Percentiles rank a stretch among this genome's conserved stretches.
These are phyloP conservation scores for Blastomussa wellsi DNA, from an alignment of 92 coral and sea anemone genomes.

Conservation along the genomic window DNA sequence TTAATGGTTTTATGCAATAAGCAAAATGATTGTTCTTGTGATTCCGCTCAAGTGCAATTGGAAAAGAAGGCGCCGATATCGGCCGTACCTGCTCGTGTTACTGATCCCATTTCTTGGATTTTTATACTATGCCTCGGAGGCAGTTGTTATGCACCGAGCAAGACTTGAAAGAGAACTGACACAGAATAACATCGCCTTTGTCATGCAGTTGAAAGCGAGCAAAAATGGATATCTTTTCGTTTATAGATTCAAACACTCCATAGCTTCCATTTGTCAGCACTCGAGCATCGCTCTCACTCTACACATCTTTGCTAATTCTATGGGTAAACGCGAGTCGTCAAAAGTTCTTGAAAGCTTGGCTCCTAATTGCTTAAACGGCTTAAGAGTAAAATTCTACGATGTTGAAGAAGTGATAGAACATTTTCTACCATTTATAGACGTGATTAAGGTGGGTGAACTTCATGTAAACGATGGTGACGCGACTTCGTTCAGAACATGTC, in stretches of 20 bases:
- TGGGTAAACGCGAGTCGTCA: background rate
- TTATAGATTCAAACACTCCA: background rate
- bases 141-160: background rate
- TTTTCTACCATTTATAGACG: background rate
- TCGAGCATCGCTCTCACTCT: background rate
- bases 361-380: background rate
- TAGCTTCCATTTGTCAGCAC: background rate
- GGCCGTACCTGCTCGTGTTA: background rate
- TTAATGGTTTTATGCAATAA: background rate
- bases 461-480: background rate
- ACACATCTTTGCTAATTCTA: background rate
- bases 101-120: background rate
- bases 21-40: background rate
- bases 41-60: background rate
- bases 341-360: background rate
- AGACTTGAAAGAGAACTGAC: background rate
- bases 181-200: background rate
- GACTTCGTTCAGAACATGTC: no score
- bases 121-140: background rate
- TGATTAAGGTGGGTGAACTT: background rate
- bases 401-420: background rate
- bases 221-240: background rate
- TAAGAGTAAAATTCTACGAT: background rate
- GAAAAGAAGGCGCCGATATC: background rate
- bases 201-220: background rate